Conservation (phyloP, 1,140 invertebrate species). For the Drosophila punjabiensis region DNA sequence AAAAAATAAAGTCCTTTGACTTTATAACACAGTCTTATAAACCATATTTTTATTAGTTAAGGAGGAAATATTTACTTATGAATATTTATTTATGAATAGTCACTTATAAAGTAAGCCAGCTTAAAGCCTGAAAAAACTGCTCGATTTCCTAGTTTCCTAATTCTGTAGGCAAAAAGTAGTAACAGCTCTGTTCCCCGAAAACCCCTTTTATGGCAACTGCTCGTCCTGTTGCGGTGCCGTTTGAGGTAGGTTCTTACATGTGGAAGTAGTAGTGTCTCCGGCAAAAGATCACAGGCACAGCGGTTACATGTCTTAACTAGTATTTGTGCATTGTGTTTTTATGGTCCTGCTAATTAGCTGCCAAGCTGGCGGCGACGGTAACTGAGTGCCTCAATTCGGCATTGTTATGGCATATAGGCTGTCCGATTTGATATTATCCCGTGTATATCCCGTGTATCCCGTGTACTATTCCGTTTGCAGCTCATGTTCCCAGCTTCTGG, state of each 20-base stretch:
- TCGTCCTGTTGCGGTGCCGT: slow-evolving; percentile 15
- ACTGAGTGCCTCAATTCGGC: slow-evolving; percentile 3
- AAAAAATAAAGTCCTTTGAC: background rate
- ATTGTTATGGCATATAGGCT: background rate
- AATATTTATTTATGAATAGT: too few species aligned
- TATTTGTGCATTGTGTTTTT: slow-evolving; percentile 61
- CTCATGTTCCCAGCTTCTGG: too few species aligned
- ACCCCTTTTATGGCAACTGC: slow-evolving; percentile 10
- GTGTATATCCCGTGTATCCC: background rate
- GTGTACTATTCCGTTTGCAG: background rate
- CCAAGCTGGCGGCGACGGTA: background rate
- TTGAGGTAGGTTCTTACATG: background rate
- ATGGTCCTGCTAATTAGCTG: slow-evolving; percentile 67
- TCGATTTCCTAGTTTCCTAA: background rate
- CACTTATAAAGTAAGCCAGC: background rate
- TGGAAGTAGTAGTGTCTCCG: slow-evolving; percentile 18
- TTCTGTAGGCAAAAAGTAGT: background rate
- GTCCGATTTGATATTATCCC: slow-evolving; percentile 3
- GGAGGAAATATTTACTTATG: background rate
- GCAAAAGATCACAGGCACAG: slow-evolving; percentile 56
- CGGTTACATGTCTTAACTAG: slow-evolving; percentile 24
- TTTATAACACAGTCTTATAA: too few species aligned
- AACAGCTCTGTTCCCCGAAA: slow-evolving; percentile 1
- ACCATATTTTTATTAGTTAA: background rate
- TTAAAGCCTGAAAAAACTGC: background rate